phyloP scores from a whole-genome alignment of 2,888 invertebrate species.

The Cylindroiulus punctatus region DNA sequence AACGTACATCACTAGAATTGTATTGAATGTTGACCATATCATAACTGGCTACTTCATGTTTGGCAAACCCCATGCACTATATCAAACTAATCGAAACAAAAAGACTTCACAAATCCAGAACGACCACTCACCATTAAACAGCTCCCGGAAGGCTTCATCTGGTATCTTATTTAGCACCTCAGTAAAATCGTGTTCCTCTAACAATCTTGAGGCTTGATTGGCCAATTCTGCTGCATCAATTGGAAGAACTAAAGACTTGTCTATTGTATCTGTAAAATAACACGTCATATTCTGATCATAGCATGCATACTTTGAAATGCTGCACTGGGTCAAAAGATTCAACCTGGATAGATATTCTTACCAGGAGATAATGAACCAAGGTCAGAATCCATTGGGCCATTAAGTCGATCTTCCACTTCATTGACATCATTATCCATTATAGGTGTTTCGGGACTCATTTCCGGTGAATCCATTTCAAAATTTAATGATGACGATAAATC shows the following conservation, averaged over 20 bases:
- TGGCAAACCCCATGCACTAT: too few relatives aligned
- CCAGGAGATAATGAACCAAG: constrained; percentile 32
- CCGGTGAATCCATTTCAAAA: constrained; percentile 55
- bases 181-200: constrained; percentile 77
- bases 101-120: too few relatives aligned
- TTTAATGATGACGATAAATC: constrained; percentile 58
- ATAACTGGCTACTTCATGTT: too few relatives aligned
- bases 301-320: too few relatives aligned
- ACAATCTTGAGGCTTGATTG: constrained; percentile 74
- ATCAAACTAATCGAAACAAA: too few relatives aligned
- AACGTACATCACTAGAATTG: constrained; percentile 44
- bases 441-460: constrained; percentile 58
- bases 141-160: constrained; percentile 83
- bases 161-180: constrained; percentile 82
- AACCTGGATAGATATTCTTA: not conserved
- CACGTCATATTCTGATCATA: too few relatives aligned
- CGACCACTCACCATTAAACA: constrained; percentile 75
- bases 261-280: constrained; percentile 63
- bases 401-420: not conserved
- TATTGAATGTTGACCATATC: too few relatives aligned
- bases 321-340: too few relatives aligned
- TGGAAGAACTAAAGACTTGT: constrained; percentile 69
- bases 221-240: constrained; percentile 72
- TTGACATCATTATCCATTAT: constrained; percentile 58
- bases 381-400: constrained; percentile 19